phyloP scores from a whole-genome alignment of 2,888 invertebrate genomes.

The Trissolcus brochymenae region DNA sequence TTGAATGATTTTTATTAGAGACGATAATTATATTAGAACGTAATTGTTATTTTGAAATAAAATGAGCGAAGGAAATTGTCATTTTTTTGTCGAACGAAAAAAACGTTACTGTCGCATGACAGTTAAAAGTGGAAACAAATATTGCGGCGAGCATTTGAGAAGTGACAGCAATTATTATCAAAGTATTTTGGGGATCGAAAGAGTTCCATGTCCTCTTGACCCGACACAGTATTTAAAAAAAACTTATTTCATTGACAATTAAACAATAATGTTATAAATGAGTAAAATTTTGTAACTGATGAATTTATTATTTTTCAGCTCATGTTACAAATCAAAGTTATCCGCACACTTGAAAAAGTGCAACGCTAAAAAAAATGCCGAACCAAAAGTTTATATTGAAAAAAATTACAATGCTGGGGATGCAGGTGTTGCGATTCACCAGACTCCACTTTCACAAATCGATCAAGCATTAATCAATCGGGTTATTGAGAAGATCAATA shows the following conservation, averaged over 20 bases:
- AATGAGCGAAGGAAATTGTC: constrained; percentile 62
- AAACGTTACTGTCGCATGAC: constrained; percentile 87
- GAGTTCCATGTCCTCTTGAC: constrained; percentile 86
- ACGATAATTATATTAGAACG: no score
- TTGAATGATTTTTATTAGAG: no score
- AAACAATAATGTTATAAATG: neutral
- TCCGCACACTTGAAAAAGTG: constrained; percentile 84
- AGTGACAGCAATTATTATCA: constrained; percentile 39
- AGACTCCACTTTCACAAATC: constrained; percentile 65
- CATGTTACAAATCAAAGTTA: constrained; percentile 83
- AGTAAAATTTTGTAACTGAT: neutral
- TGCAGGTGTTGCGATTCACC: constrained; percentile 47
- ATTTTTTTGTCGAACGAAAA: constrained; percentile 82
- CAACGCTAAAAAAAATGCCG: constrained; percentile 80
- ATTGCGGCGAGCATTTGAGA: constrained; percentile 82
- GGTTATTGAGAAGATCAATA: constrained; percentile 68
- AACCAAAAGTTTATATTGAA: constrained; percentile 78
- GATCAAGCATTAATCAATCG: constrained; percentile 61
- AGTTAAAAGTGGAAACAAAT: constrained; percentile 82
- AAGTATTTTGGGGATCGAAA: constrained; percentile 44
- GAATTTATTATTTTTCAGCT: constrained; percentile 76
- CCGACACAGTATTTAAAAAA: constrained; percentile 80
- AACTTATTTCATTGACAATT: neutral
- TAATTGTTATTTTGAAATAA: neutral
- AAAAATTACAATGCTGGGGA: constrained; percentile 78